Evolutionary conservation across 1,140 invertebrate genomes (phyloP).

Genomic region (Brachionus plicatilis): DNA sequence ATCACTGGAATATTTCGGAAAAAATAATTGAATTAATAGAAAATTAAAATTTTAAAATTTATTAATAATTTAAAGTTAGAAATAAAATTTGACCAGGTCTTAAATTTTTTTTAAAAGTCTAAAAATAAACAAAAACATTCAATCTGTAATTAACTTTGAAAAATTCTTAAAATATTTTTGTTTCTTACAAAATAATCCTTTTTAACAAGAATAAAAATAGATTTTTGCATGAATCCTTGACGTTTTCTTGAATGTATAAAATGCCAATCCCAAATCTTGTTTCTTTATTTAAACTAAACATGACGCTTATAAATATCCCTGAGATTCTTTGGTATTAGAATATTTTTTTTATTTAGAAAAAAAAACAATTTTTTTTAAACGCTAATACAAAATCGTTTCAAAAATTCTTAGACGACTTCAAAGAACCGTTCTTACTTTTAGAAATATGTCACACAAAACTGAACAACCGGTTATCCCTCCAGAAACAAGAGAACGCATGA

Average conservation of each 20-base stretch:
- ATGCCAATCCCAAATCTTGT: not conserved
- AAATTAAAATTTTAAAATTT: not conserved
- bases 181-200: not conserved
- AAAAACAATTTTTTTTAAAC: not conserved
- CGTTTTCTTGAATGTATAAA: not conserved
- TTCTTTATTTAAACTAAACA: not conserved
- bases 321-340: not conserved
- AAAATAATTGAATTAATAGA: constrained; percentile 45
- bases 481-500: not conserved
- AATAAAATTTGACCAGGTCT: not conserved
- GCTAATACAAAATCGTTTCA: not conserved
- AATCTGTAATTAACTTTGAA: not conserved
- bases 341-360: not conserved
- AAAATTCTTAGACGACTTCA: constrained; percentile 23
- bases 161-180: not conserved
- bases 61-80: not conserved
- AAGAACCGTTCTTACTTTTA: not conserved
- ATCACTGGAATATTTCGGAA: constrained; percentile 55
- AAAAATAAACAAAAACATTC: not conserved
- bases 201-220: not conserved
- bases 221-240: not conserved
- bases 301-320: not conserved
- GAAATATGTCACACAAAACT: not conserved
- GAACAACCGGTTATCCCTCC: not conserved
- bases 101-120: not conserved